Evolutionary conservation across 2,797 vertebrate genomes (phyloP).

Genomic region (Tangara arthus): DNA sequence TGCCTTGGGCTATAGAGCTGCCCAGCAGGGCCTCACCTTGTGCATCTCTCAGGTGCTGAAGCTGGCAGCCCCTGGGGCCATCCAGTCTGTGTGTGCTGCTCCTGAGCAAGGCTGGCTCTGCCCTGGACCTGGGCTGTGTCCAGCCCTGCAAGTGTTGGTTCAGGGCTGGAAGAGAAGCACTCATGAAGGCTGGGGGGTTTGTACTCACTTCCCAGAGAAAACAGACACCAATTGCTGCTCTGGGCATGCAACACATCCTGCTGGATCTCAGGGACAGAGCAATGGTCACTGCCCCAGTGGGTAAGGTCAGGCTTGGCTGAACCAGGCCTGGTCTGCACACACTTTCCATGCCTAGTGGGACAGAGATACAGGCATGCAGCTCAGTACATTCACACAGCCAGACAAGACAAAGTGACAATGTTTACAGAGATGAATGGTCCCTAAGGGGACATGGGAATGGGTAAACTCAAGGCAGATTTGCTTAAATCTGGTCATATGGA

Average conservation of each 20-base stretch:
- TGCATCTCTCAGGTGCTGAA: background rate
- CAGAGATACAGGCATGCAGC: slow-evolving; percentile 53
- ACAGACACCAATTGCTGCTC: background rate
- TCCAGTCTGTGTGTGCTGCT: background rate
- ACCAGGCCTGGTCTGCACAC: background rate
- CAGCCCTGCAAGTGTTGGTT: background rate
- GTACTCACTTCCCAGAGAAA: background rate
- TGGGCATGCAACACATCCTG: background rate
- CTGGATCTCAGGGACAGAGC: background rate
- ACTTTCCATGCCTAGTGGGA: background rate
- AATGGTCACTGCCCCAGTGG: background rate
- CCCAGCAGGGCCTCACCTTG: background rate
- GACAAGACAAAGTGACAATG: slow-evolving; percentile 49
- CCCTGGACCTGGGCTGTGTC: background rate
- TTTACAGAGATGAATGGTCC: slow-evolving; percentile 34
- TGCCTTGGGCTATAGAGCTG: background rate
- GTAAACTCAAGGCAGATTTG: slow-evolving; percentile 49
- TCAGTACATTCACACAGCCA: slow-evolving; percentile 58
- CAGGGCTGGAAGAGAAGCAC: background rate
- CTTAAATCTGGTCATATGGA: slow-evolving; percentile 11
- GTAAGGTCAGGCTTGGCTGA: background rate
- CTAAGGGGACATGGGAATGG: background rate
- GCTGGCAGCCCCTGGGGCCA: background rate
- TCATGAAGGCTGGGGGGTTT: background rate
- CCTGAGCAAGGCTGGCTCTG: background rate